Conservation (phyloP, 2,888 invertebrate genomes). For the Tillus elongatus region DNA sequence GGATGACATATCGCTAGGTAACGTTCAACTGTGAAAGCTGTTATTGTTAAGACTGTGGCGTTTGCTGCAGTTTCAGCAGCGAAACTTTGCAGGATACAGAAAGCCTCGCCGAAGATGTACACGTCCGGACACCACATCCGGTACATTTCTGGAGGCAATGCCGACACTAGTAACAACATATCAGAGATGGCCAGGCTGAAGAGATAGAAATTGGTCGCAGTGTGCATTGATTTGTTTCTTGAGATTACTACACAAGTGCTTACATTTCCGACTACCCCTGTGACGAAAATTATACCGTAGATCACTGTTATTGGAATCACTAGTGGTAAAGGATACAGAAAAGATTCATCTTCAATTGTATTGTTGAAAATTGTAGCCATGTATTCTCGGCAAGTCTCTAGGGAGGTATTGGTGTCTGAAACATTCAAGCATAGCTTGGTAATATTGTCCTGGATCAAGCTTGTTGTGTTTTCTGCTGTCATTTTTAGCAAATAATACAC, state of each 20-base stretch:
- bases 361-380: no score
- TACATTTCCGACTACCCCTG: conserved; percentile 71
- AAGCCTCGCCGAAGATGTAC: conserved; percentile 67
- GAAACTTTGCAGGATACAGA: conserved; percentile 69
- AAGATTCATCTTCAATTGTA: no score
- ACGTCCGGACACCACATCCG: conserved; percentile 69
- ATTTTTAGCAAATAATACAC: no score
- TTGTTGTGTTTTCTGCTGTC: no score
- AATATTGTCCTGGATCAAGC: no score
- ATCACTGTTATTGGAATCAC: conserved; percentile 65
- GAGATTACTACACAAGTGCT: conserved; percentile 79
- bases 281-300: conserved; percentile 68
- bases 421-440: no score
- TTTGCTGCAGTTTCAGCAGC: conserved; percentile 74
- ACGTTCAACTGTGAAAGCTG: conserved; percentile 61
- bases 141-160: conserved; percentile 76
- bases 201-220: conserved; percentile 71
- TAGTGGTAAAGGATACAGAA: no score
- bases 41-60: conserved; percentile 61
- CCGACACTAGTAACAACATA: conserved; percentile 64
- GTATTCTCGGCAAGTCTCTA: no score
- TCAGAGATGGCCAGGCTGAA: conserved; percentile 81
- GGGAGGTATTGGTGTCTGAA: no score
- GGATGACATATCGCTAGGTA: conserved; percentile 65
- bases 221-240: conserved; percentile 74